Evolutionary conservation across 2,113 vertebrate genomes (phyloP).

Genomic region (Tautogolabrus adspersus): DNA sequence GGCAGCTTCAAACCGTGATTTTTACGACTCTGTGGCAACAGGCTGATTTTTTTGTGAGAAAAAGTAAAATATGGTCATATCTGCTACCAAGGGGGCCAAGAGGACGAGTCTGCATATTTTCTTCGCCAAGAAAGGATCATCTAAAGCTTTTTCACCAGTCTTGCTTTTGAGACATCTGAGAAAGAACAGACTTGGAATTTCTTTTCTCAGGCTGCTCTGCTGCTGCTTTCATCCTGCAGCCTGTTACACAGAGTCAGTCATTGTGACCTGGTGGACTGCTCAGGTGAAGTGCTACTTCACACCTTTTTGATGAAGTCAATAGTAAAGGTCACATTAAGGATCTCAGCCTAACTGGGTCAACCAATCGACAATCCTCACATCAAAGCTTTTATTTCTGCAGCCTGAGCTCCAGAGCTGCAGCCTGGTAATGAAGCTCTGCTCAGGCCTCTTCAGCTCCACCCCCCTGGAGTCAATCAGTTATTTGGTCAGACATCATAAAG

Average conservation of each 20-base stretch:
- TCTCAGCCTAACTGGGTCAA: not conserved
- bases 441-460: not conserved
- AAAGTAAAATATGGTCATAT: too few relatives aligned
- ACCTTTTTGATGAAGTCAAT: not conserved
- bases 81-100: too few relatives aligned
- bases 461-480: not conserved
- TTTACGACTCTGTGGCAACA: too few relatives aligned
- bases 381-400: not conserved
- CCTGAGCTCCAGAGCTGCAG: not conserved
- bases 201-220: not conserved
- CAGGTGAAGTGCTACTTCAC: not conserved
- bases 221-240: constrained; percentile 7
- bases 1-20: too few relatives aligned
- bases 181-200: not conserved
- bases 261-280: not conserved
- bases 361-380: not conserved
- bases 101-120: too few relatives aligned
- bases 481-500: not conserved
- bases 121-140: too few relatives aligned
- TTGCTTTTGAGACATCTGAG: not conserved
- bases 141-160: not conserved
- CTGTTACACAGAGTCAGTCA: not conserved
- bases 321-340: not conserved
- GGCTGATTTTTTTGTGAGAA: too few relatives aligned
- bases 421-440: not conserved